Conservation (phyloP, 2,888 invertebrate genomes). For the Gisinianus flammeolus region DNA sequence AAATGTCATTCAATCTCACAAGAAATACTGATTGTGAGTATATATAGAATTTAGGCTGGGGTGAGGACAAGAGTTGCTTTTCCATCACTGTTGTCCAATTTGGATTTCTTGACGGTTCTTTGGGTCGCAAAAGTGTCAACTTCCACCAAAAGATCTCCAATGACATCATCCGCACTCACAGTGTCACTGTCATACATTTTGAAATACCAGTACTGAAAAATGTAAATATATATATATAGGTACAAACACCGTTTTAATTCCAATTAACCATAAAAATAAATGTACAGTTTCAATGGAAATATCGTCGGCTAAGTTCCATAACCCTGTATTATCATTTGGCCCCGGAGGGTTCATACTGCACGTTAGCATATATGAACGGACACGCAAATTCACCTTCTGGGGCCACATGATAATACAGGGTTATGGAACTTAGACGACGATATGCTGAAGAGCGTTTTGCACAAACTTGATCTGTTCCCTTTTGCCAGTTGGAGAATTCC, state of each 20-base stretch:
- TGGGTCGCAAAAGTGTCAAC: slow-evolving; percentile 30
- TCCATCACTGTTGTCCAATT: slow-evolving; percentile 22
- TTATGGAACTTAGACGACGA: no score
- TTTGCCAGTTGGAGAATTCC: slow-evolving; percentile 56
- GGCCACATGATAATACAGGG: no score
- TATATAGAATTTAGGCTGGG: background rate
- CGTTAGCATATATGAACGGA: no score
- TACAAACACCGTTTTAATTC: background rate
- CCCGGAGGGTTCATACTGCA: no score
- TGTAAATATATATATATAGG: background rate
- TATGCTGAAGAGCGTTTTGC: no score
- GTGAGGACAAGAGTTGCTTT: slow-evolving; percentile 27
- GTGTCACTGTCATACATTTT: slow-evolving; percentile 51
- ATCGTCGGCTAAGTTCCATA: no score
- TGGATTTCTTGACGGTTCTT: slow-evolving; percentile 10
- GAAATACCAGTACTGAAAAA: background rate
- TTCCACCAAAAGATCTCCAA: slow-evolving; percentile 37
- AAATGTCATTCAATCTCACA: background rate
- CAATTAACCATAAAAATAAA: background rate
- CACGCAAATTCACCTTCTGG: no score
- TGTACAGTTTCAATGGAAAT: background rate
- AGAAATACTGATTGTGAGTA: background rate
- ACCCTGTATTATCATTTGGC: no score
- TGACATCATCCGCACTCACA: slow-evolving; percentile 47
- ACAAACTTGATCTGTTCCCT: slow-evolving; percentile 47